Evolutionary conservation across 2,888 invertebrate genomes (phyloP).

Genomic region (Limulus polyphemus): DNA sequence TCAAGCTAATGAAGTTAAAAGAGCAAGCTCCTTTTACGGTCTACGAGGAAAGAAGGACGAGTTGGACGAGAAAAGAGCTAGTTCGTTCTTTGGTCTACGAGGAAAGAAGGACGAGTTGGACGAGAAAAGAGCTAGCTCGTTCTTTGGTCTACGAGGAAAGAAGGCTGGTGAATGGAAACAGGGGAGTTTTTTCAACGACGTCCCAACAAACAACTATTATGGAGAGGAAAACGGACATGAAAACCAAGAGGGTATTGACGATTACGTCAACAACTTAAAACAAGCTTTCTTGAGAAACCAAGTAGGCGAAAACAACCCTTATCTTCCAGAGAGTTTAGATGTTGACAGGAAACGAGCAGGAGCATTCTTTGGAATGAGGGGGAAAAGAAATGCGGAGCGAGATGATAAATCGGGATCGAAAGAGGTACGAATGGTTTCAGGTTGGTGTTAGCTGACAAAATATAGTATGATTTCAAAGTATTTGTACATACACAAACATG

Average conservation of each 20-base stretch:
- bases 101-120: neutral
- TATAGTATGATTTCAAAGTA: too few relatives aligned
- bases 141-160: neutral
- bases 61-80: neutral
- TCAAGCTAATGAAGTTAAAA: too few relatives aligned
- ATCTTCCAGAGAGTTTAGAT: neutral
- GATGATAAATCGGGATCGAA: neutral
- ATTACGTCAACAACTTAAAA: neutral
- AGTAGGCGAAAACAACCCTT: neutral
- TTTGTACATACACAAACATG: too few relatives aligned
- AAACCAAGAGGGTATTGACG: neutral
- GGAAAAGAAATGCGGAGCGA: neutral
- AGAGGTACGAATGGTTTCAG: neutral
- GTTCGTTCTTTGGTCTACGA: neutral
- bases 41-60: neutral
- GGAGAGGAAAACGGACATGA: too few relatives aligned
- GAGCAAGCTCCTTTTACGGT: too few relatives aligned
- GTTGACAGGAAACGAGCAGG: neutral
- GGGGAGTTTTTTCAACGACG: neutral
- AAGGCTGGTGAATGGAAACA: neutral
- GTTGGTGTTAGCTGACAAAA: neutral
- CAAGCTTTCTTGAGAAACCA: neutral
- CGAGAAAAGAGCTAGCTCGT: neutral
- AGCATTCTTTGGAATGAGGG: neutral
- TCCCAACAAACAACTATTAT: too few relatives aligned